Base-by-base conservation (phyloP, 2,888 invertebrate species). In the Ctenicera cuprea region DNA sequence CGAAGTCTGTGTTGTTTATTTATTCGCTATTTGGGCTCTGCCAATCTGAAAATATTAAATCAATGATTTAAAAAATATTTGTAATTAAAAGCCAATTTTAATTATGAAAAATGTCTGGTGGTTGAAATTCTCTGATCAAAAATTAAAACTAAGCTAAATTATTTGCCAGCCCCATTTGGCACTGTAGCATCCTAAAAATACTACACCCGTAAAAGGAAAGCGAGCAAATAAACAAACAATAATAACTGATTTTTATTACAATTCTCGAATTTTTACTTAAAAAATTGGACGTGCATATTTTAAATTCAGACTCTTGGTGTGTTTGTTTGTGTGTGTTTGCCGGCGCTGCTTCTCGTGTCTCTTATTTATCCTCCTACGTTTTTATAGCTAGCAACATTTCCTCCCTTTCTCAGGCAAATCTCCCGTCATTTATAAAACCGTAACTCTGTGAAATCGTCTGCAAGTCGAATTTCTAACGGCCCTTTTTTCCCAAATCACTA, bases 401-500 rank as follows among this genome's bases (percentile, higher is more conserved):
- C 52, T 52, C 52, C 52, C 52, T 18, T 52, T 52, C 18, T 18
- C 18, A 18, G 18, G 52, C 52, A 52, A 52, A 52, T 52, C 52
- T 52, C 52, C 52, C 16, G 52, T 52, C 52, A 52, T 52, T 52
- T 52, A 52, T 52, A 52, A 52, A 26, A 52, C 22, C 52, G 52
- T 52, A 52, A 52, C 52, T 52, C 52, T 52, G 52, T 26, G 52
- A 52, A 52, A 52, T 18, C 22, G 52, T 52, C 52, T 52, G 52
- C 52, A 52, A 52, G 52, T 52, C 52, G 52, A 52, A 52, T 52
- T 52, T 52, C 52, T 52, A 52, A 52, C 52, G 52, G 52, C 18
- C 52, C 20, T 3, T 22, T 8, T 26, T 52, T n/a, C 11, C 12
- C 22, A 52, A 52, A 52, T 52, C 52, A 52, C 26, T 3, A 26